Evolutionary conservation across 2,113 vertebrate species (phyloP).

Genomic region (Smithornis capensis): DNA sequence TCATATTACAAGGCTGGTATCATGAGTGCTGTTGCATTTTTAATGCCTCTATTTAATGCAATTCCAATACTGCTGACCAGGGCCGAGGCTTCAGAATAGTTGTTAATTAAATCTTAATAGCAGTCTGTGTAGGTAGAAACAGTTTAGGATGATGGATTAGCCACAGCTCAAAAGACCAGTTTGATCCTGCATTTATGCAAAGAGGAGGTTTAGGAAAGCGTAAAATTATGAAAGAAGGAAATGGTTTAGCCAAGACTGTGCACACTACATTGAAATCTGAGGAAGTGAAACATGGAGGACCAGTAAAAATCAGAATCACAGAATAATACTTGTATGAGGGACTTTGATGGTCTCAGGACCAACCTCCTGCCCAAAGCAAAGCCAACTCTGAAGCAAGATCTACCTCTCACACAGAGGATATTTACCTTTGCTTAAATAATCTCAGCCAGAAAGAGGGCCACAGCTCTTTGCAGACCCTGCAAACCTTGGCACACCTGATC

Average conservation of each 20-base stretch:
- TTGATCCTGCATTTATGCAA: not conserved
- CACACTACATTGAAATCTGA: not conserved
- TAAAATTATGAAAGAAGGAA: not conserved
- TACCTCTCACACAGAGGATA: not conserved
- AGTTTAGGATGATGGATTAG: conserved; percentile 36
- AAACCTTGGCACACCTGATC: not conserved
- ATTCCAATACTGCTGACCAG: conserved; percentile 28
- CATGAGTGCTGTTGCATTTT: conserved; percentile 20
- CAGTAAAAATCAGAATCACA: not conserved
- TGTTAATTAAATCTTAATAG: conserved; percentile 56
- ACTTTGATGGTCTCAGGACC: not conserved
- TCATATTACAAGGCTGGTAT: not conserved
- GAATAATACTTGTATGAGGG: not conserved
- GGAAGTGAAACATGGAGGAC: not conserved
- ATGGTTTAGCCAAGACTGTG: not conserved
- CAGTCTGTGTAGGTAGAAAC: not conserved
- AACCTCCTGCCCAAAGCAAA: not conserved
- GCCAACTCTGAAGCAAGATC: not conserved
- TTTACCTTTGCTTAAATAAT: not conserved
- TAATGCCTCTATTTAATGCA: conserved; percentile 41
- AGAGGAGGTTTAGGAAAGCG: not conserved
- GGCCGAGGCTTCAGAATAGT: not conserved
- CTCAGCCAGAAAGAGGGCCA: not conserved
- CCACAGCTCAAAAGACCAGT: not conserved
- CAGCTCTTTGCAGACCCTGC: not conserved